Conservation (phyloP, 2,888 invertebrate genomes). For the Hybos culiciformis region DNA sequence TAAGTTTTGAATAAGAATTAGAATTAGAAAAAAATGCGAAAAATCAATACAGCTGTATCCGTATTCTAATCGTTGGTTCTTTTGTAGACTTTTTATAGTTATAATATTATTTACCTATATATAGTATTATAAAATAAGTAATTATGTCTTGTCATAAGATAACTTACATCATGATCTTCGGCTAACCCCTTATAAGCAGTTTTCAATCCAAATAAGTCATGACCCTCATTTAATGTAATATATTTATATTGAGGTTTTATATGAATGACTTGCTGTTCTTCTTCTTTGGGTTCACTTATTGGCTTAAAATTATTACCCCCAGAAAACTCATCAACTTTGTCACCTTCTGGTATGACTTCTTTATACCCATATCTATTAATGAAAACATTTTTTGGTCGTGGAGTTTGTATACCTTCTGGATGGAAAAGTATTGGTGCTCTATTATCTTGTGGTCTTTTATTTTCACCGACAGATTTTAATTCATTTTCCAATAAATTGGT, state of each 20-base stretch:
- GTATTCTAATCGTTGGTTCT: too few species aligned
- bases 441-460: conserved; percentile 26
- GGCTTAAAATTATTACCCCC: conserved; percentile 4
- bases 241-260: conserved; percentile 7
- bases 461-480: conserved; percentile 25
- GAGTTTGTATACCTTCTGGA: conserved; percentile 13
- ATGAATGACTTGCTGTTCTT: conserved; percentile 6
- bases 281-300: conserved; percentile 8
- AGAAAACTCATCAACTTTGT: neutral
- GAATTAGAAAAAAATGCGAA: too few species aligned
- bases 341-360: neutral
- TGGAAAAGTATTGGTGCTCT: conserved; percentile 32
- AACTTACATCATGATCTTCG: too few species aligned
- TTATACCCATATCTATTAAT: conserved; percentile 1
- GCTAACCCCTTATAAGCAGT: too few species aligned
- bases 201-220: too few species aligned
- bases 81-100: too few species aligned
- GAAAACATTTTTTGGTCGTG: conserved; percentile 1
- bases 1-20: too few species aligned
- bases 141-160: too few species aligned
- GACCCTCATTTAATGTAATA: too few species aligned
- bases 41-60: too few species aligned
- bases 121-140: too few species aligned
- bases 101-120: too few species aligned
- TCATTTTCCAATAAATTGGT: conserved; percentile 36